Conservation (phyloP, 2,113 vertebrate genomes). For the Brachyistius frenatus region DNA sequence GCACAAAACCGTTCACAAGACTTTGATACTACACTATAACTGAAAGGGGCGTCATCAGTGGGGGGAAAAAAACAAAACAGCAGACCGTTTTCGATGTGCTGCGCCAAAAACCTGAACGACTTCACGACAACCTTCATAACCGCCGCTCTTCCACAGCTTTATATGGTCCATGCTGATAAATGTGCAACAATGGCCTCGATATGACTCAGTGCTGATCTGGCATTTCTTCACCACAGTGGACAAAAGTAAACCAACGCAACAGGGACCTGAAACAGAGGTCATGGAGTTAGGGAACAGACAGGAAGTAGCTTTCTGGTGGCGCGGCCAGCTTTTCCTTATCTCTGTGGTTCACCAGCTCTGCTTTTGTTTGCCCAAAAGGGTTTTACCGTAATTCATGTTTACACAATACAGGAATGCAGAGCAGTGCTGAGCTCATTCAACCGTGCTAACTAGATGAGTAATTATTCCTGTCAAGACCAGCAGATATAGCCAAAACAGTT, state of each 20-base stretch:
- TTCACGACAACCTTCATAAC: neutral
- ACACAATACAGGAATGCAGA: constrained; percentile 33
- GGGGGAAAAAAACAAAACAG: neutral
- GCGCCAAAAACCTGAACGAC: neutral
- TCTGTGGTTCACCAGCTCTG: constrained; percentile 5
- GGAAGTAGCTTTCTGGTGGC: constrained; percentile 58
- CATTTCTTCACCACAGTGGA: constrained; percentile 24
- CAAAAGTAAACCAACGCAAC: neutral
- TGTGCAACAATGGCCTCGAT: neutral
- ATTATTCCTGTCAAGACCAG: neutral
- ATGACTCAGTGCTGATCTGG: constrained; percentile 41
- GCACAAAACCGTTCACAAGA: neutral
- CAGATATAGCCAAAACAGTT: neutral
- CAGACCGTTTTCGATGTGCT: neutral
- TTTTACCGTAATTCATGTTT: constrained; percentile 43
- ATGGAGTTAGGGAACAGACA: constrained; percentile 22
- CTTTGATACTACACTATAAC: neutral
- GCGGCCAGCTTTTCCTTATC: constrained; percentile 43
- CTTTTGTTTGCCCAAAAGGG: constrained; percentile 6
- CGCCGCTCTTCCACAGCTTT: neutral
- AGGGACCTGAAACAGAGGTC: constrained; percentile 33
- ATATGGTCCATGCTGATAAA: neutral
- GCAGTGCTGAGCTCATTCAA: neutral
- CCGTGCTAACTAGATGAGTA: neutral
- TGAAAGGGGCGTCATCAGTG: neutral